Evolutionary conservation across 2,888 invertebrate genomes (phyloP).

Genomic region (Apoderus coryli): DNA sequence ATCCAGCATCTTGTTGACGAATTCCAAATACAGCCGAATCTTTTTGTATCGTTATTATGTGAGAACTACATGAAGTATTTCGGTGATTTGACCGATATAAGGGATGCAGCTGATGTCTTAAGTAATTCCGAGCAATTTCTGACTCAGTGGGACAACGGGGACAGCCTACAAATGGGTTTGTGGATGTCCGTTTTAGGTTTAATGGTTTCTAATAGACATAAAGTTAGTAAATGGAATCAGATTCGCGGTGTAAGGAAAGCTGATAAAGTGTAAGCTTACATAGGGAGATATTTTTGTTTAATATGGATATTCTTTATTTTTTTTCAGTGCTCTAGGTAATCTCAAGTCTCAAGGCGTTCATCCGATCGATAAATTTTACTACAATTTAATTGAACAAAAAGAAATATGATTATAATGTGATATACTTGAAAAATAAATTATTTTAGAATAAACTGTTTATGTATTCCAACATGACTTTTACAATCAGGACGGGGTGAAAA

Average conservation of each 20-base stretch:
- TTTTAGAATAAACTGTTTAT: too few relatives aligned
- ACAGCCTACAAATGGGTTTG: conserved; percentile 37
- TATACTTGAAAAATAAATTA: too few relatives aligned
- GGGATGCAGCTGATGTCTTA: conserved; percentile 46
- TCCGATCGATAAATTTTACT: too few relatives aligned
- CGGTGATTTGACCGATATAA: conserved; percentile 44
- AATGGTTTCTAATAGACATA: conserved; percentile 55
- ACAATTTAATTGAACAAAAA: too few relatives aligned
- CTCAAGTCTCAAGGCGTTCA: too few relatives aligned
- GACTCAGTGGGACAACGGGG: conserved; percentile 43
- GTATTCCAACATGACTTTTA: too few relatives aligned
- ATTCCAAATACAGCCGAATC: conserved; percentile 50
- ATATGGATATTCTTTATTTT: conserved; percentile 5
- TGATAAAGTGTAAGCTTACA: conserved; percentile 20
- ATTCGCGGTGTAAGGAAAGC: conserved; percentile 38
- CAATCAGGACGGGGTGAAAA: too few relatives aligned
- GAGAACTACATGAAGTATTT: conserved; percentile 50
- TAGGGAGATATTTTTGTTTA: conserved; percentile 6
- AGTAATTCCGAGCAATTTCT: conserved; percentile 57
- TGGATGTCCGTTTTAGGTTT: conserved; percentile 51
- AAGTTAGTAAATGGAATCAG: conserved; percentile 59
- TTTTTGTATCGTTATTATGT: conserved; percentile 52
- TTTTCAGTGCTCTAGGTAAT: too few relatives aligned
- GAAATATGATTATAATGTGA: too few relatives aligned
- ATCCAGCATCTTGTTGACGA: conserved; percentile 51